phyloP scores from a whole-genome alignment of 2,113 vertebrate genomes.

The Phoxinus phoxinus region DNA sequence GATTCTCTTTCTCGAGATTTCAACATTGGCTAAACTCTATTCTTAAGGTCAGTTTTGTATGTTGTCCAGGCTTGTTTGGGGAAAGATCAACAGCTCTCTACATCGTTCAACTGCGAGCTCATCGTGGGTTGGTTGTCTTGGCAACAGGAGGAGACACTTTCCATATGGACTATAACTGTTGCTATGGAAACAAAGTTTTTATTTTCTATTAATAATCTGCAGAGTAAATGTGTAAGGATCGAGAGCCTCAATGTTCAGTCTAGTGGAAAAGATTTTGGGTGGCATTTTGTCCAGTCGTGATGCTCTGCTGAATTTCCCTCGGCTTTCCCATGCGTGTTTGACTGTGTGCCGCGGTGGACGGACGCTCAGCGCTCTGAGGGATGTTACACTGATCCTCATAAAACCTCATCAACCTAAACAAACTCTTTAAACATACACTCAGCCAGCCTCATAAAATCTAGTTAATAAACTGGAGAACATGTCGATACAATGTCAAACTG shows the following conservation, averaged over 20 bases:
- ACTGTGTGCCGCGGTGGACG: not conserved
- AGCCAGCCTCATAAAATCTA: not conserved
- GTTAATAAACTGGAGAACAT: not conserved
- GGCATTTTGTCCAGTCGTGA: not conserved
- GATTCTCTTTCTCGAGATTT: not conserved
- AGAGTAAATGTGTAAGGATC: slow-evolving; percentile 66
- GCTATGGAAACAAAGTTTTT: slow-evolving; percentile 85
- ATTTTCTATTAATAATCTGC: slow-evolving; percentile 82
- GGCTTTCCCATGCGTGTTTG: not conserved
- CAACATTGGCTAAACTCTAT: not conserved
- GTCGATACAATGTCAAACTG: not conserved
- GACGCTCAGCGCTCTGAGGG: not conserved
- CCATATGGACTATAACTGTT: slow-evolving; percentile 82
- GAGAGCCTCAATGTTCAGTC: slow-evolving; percentile 57
- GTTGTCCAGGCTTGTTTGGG: slow-evolving; percentile 66
- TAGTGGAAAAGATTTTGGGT: slow-evolving; percentile 2
- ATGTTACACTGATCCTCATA: not conserved
- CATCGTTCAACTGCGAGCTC: slow-evolving; percentile 72
- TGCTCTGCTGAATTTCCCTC: slow-evolving; percentile 33
- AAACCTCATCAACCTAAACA: not conserved
- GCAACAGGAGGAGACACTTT: slow-evolving; percentile 82
- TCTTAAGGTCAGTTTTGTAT: slow-evolving; percentile 36
- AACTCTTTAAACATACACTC: not conserved
- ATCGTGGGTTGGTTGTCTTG: slow-evolving; percentile 79
- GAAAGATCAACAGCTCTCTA: slow-evolving; percentile 66